These are phyloP conservation scores for Drosophila tanythrix DNA, from an alignment of 2,888 invertebrate genomes.

Conservation along the genomic window DNA sequence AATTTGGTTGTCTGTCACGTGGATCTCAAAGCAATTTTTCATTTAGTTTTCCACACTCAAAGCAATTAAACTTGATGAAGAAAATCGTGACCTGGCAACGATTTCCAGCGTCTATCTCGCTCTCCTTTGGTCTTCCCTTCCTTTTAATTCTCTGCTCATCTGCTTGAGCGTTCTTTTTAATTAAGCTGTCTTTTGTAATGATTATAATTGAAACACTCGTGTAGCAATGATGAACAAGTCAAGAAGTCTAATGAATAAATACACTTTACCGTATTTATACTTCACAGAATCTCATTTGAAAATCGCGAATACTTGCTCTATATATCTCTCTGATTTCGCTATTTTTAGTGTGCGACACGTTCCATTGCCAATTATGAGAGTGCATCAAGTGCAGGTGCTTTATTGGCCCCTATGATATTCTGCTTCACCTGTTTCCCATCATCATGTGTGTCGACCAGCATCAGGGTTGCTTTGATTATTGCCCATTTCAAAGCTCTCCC, in stretches of 20 bases:
- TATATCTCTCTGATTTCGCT: not conserved
- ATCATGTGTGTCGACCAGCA: not conserved
- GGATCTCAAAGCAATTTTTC: constrained; percentile 6
- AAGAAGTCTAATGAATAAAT: not conserved
- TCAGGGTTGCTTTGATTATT: constrained; percentile 63
- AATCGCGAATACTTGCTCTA: not conserved
- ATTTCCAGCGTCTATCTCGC: not conserved
- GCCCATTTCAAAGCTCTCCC: constrained; percentile 31
- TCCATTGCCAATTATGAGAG: constrained; percentile 62
- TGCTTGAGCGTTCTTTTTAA: constrained; percentile 45
- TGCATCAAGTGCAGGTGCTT: constrained; percentile 57
- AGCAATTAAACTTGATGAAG: constrained; percentile 31
- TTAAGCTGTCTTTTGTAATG: constrained; percentile 51
- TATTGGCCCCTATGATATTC: not conserved
- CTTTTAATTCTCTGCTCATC: not conserved
- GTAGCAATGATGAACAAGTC: constrained; percentile 1
- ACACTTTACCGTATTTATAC: not conserved
- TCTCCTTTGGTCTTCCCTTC: not conserved
- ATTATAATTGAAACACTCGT: constrained; percentile 56
- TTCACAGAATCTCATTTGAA: not conserved
- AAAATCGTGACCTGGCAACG: constrained; percentile 32
- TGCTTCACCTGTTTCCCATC: not conserved
- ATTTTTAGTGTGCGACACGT: constrained; percentile 52
- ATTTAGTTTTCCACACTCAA: constrained; percentile 7
- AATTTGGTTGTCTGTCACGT: constrained; percentile 10